Evolutionary conservation across 1,140 invertebrate genomes (phyloP).

Genomic region (Laupala kohalensis): DNA sequence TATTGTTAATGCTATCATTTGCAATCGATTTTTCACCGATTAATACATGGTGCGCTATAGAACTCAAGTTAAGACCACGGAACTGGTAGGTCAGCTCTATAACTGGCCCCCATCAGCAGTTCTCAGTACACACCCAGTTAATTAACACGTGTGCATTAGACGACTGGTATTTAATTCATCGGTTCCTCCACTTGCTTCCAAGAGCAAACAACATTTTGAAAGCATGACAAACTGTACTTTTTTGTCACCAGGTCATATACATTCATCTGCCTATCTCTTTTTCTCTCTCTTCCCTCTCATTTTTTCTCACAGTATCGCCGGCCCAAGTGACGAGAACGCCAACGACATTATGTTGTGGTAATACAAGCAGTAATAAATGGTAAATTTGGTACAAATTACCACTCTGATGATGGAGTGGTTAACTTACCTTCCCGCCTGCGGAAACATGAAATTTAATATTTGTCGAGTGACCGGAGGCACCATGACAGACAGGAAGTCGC

Average conservation of each 20-base stretch:
- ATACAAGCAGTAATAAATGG: not conserved
- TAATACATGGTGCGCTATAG: no score
- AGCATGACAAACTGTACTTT: not conserved
- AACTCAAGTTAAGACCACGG: no score
- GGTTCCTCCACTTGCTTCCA: not conserved
- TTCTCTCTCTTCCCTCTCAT: not conserved
- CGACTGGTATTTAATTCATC: not conserved
- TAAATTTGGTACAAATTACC: not conserved
- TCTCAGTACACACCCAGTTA: not conserved
- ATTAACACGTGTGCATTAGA: not conserved
- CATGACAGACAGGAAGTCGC: no score
- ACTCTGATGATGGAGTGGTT: not conserved
- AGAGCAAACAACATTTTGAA: not conserved
- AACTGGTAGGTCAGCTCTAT: no score
- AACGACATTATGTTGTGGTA: not conserved
- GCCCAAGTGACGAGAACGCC: not conserved
- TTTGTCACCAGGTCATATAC: not conserved
- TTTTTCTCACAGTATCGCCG: not conserved
- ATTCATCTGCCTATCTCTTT: no score
- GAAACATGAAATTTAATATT: not conserved
- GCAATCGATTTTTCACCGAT: no score
- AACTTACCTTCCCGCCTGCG: not conserved
- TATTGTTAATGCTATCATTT: no score
- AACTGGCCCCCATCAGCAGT: no score
- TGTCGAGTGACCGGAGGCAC: not conserved